Conservation (phyloP, 2,797 vertebrate species). For the Pyrrhura leucotis region DNA sequence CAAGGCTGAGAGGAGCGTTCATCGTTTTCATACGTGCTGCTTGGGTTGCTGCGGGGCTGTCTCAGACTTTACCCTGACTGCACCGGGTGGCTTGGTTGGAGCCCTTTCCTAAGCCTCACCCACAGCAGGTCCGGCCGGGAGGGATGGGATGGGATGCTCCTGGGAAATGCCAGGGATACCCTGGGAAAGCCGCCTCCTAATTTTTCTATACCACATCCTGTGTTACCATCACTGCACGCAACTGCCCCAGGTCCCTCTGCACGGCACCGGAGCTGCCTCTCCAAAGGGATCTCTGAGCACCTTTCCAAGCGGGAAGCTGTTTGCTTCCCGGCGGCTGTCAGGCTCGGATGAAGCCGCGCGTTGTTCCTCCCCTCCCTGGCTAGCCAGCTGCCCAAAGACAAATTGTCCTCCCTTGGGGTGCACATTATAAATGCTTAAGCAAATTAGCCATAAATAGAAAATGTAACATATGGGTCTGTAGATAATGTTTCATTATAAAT, state of each 20-base stretch:
- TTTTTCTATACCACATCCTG: neutral
- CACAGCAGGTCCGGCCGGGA: neutral
- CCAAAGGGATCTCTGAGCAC: neutral
- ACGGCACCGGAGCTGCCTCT: neutral
- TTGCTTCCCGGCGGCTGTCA: neutral
- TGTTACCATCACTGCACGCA: neutral
- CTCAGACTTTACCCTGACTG: neutral
- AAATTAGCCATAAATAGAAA: constrained; percentile 75
- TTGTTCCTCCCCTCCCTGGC: neutral
- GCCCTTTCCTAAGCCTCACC: neutral
- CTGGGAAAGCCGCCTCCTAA: neutral
- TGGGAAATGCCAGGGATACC: neutral
- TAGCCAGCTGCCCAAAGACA: constrained; percentile 57
- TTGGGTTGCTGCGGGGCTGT: neutral
- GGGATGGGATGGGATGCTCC: fast-evolving
- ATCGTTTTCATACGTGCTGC: neutral
- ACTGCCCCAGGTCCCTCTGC: neutral
- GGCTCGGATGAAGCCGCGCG: neutral
- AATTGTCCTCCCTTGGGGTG: constrained; percentile 45
- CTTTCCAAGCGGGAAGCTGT: neutral
- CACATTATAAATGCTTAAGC: constrained; percentile 29
- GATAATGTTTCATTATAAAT: constrained; percentile 71
- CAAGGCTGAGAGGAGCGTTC: neutral
- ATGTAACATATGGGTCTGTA: constrained; percentile 65
- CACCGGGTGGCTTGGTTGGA: neutral